Evolutionary conservation across 1,140 invertebrate species (phyloP), one percentile per base, ranked within the genome.

Genomic region (Augochlora pura): DNA sequence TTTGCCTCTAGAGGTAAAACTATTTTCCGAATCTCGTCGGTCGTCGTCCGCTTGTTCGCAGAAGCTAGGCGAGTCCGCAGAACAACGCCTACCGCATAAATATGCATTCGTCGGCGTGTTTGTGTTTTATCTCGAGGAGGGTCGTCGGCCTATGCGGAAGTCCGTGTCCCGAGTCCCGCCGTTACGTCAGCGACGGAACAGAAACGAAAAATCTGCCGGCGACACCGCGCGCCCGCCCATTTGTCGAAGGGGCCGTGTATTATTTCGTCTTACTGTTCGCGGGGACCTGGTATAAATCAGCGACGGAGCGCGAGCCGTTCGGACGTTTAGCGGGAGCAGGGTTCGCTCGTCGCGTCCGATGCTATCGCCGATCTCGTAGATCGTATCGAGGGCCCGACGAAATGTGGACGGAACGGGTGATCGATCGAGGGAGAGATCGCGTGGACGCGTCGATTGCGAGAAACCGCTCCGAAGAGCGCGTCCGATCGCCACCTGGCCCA

Each of bases 311-410:
- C n/a, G 32, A 25, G 42, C 21, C 59, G 68, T 42, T 64, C 46
- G 59, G 63, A 72, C 71, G 71, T 78, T 78, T 72, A 64, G n/a
- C 76, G 46, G 27, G 10, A n/a, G 38, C 38, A 12, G 25, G 66
- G 18, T 23, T n/a, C 71, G 76, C 76, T 80, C 70, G 62, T 60
- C 76, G 60, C 80, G 75, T 42, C 46, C 77, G 77, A 83, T 83
- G 66, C 70, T 84, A 78, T 86, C 82, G 60, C 1, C 49, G 39
- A 69, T 66, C 38, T 62, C n/a, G 52, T 59, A 80, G 57, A 81
- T 80, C 27, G 49, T 76, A 81, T 81, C 73, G 77, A 0, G 0
- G 32, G 66, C 25, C 54, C 54, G 75, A 70, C 64, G 72, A 72
- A 83, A 74, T 75, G 62, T 57, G 73, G 70, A 70, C 52, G 67